Percentiles rank a stretch among this genome's conserved stretches.
Conservation (phyloP, 2,113 vertebrate species). For the Bolborhynchus lineola region DNA sequence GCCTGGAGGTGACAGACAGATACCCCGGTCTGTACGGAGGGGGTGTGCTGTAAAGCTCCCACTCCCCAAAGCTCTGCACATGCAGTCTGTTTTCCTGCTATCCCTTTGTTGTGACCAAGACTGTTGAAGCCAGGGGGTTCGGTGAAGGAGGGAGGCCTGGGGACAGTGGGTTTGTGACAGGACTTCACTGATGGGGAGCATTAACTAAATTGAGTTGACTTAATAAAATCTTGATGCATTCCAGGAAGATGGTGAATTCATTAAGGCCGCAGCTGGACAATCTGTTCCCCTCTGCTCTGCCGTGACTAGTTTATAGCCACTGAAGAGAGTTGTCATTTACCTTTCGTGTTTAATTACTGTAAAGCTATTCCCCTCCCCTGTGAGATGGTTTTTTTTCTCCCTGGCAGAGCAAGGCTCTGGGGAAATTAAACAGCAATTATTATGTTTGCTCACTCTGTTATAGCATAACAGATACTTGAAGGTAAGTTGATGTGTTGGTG, state of each 20-base stretch:
- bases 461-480: neutral
- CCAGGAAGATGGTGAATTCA: slow-evolving; percentile 60
- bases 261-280: slow-evolving; percentile 33
- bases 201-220: slow-evolving; percentile 32
- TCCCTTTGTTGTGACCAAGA: neutral
- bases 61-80: fast-evolving
- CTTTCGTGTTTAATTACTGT: slow-evolving; percentile 32
- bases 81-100: fast-evolving
- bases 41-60: neutral
- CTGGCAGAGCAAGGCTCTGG: neutral
- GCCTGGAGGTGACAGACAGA: fast-evolving
- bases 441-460: slow-evolving; percentile 16
- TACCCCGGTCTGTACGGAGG: fast-evolving
- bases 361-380: neutral
- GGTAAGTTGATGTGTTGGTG: neutral
- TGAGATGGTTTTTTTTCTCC: neutral
- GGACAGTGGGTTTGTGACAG: neutral
- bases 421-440: slow-evolving; percentile 52
- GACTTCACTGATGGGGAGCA: neutral
- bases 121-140: neutral
- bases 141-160: neutral
- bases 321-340: slow-evolving; percentile 12
- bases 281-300: neutral
- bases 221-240: slow-evolving; percentile 41
- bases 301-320: neutral